These are phyloP conservation scores for Epinephelus coioides DNA, from an alignment of 2,797 vertebrate species.

Conservation along the genomic window DNA sequence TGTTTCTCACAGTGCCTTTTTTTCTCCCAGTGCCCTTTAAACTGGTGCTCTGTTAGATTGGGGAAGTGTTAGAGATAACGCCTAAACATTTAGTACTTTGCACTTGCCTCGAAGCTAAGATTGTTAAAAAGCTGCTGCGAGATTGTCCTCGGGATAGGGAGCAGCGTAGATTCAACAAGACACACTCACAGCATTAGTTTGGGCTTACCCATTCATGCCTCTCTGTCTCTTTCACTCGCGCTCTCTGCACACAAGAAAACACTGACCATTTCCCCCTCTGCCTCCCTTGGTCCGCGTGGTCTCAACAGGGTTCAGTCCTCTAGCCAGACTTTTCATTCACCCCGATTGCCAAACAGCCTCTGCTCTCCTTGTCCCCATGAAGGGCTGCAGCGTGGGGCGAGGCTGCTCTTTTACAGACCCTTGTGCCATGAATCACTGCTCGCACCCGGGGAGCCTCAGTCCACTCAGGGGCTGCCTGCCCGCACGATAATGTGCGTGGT, in stretches of 20 bases:
- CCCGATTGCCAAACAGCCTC: constrained; percentile 69
- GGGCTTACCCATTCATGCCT: constrained; percentile 66
- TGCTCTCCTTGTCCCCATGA: constrained; percentile 72
- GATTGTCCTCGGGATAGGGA: constrained; percentile 76
- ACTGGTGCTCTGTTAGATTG: constrained; percentile 72
- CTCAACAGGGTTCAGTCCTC: constrained; percentile 67
- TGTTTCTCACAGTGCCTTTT: constrained; percentile 74
- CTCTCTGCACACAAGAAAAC: constrained; percentile 31
- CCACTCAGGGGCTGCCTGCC: constrained; percentile 74
- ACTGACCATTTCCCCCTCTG: constrained; percentile 47
- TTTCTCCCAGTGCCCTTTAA: constrained; percentile 75
- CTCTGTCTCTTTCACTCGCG: constrained; percentile 46
- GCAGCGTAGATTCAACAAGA: constrained; percentile 65
- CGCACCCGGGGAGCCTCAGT: constrained; percentile 75
- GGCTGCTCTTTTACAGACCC: constrained; percentile 83
- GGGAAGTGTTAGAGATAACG: constrained; percentile 80
- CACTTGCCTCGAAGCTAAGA: constrained; percentile 83
- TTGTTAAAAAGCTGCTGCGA: constrained; percentile 79
- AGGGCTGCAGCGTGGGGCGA: constrained; percentile 61
- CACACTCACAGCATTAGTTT: constrained; percentile 62
- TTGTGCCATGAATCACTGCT: constrained; percentile 82
- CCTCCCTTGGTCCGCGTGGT: constrained; percentile 42
- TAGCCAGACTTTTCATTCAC: constrained; percentile 73
- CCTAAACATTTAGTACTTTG: constrained; percentile 84
- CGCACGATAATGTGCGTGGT: constrained; percentile 75